Conservation (phyloP, 2,888 invertebrate genomes). For the Lucinisca nassula region DNA sequence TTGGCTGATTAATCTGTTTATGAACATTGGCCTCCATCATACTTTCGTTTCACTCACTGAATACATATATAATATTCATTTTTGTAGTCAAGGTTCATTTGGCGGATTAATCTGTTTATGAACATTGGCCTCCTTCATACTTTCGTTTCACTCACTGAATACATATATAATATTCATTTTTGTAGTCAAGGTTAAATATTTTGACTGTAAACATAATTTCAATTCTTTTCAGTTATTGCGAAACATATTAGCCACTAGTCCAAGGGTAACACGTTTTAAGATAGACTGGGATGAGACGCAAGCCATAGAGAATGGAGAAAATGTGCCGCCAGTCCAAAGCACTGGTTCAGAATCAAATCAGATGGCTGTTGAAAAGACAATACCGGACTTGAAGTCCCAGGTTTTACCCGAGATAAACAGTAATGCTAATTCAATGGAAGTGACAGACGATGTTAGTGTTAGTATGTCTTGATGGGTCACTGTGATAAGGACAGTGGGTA, state of each 20-base stretch:
- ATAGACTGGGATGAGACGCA: conserved; percentile 95
- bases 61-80: too few relatives aligned
- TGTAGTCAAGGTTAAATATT: too few relatives aligned
- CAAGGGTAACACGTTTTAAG: conserved; percentile 98
- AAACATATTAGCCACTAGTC: conserved; percentile 96
- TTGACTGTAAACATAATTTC: too few relatives aligned
- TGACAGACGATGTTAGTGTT: conserved; percentile 53
- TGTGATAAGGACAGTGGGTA: too few relatives aligned
- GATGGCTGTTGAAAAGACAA: conserved; percentile 61
- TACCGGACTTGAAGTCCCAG: conserved; percentile 55
- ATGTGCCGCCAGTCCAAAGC: conserved; percentile 76
- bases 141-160: too few relatives aligned
- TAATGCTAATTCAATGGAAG: conserved; percentile 63
- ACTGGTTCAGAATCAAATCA: conserved; percentile 81
- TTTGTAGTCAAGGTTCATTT: too few relatives aligned
- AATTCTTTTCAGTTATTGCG: conserved; percentile 91
- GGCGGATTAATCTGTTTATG: too few relatives aligned
- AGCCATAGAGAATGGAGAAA: conserved; percentile 74
- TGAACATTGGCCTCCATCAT: too few relatives aligned
- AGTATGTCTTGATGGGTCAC: conserved; percentile 60
- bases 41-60: too few relatives aligned
- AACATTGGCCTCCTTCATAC: too few relatives aligned
- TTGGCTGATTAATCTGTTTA: too few relatives aligned
- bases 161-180: too few relatives aligned
- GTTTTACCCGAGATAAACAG: conserved; percentile 56